Evolutionary conservation across 37 sponge, comb jelly and placozoan genomes (phyloP), one percentile per base, ranked within the genome.

Genomic region (Theonella swinhoei): DNA sequence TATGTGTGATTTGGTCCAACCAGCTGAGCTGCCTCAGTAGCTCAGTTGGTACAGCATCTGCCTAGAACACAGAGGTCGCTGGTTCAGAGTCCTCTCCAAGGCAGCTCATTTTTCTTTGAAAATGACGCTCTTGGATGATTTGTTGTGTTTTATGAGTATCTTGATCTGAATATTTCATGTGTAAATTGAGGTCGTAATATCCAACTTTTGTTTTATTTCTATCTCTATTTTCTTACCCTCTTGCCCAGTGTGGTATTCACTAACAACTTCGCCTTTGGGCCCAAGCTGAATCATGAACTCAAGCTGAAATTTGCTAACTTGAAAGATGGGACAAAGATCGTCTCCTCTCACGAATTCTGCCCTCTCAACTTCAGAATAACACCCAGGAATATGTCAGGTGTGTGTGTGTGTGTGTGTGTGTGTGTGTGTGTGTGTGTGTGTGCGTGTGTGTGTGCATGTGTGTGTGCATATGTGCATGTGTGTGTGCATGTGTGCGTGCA

Each of bases 201-300:
- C n/a, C n/a, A n/a, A n/a, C n/a, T n/a, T n/a, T n/a, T n/a, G n/a
- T n/a, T n/a, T n/a, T n/a, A n/a, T n/a, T n/a, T n/a, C n/a, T n/a
- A n/a, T n/a, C n/a, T n/a, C n/a, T n/a, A n/a, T n/a, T n/a, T n/a
- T n/a, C n/a, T n/a, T n/a, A n/a, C n/a, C n/a, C n/a, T n/a, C n/a
- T n/a, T n/a, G n/a, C n/a, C 22, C 68, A 96, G 93, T 30, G 87
- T 96, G n/a, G 84, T 98, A 32, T 98, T 98, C 82, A 86, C 80
- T 33, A 98, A 98, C 87, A 98, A 98, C 85, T 98, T 94, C 82
- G 99, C 97, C 1, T 98, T 98, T 92, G 99, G 99, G 8, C 97
- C 99, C 24, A 76, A 64, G 20, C 76, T 98, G 69, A 96, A 98
- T 71, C 99, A 98, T 64, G 90, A 90, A 66, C 81, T 97, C 68